These are phyloP conservation scores for Himalopsyche tibetana DNA, from an alignment of 2,888 invertebrate species.

Conservation along the genomic window DNA sequence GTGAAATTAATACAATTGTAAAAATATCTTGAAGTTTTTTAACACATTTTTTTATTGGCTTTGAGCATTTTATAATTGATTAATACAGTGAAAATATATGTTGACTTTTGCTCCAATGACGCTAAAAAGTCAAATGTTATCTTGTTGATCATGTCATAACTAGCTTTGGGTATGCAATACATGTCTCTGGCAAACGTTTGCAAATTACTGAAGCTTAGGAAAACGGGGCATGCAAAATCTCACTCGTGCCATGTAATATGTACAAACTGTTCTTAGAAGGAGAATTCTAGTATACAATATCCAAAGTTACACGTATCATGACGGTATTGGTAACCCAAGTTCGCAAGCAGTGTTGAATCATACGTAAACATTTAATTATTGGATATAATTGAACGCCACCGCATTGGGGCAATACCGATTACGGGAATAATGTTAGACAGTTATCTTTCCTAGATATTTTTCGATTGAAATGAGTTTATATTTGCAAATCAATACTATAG, in stretches of 20 bases:
- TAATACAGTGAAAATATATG: too few relatives aligned
- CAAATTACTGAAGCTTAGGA: neutral
- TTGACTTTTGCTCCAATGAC: too few relatives aligned
- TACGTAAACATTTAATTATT: slow-evolving; percentile 62
- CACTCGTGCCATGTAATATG: neutral
- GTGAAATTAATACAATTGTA: too few relatives aligned
- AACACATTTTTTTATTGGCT: too few relatives aligned
- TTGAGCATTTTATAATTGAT: too few relatives aligned
- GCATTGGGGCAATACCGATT: neutral
- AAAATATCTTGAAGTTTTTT: too few relatives aligned
- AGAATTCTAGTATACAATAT: slow-evolving; percentile 7
- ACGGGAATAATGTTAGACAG: neutral
- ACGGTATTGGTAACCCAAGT: slow-evolving; percentile 45
- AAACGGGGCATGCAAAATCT: slow-evolving; percentile 35
- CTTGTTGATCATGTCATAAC: neutral
- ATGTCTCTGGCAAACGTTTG: neutral
- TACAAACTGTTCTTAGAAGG: neutral
- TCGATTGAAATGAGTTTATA: neutral
- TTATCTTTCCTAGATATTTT: neutral
- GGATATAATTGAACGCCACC: slow-evolving; percentile 60
- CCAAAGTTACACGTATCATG: neutral
- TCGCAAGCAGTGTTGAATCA: slow-evolving; percentile 57
- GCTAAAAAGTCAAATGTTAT: too few relatives aligned
- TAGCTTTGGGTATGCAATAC: neutral
- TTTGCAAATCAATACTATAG: neutral